Evolutionary conservation across 2,113 vertebrate genomes (phyloP).

Genomic region (Corythoichthys haematopterus): DNA sequence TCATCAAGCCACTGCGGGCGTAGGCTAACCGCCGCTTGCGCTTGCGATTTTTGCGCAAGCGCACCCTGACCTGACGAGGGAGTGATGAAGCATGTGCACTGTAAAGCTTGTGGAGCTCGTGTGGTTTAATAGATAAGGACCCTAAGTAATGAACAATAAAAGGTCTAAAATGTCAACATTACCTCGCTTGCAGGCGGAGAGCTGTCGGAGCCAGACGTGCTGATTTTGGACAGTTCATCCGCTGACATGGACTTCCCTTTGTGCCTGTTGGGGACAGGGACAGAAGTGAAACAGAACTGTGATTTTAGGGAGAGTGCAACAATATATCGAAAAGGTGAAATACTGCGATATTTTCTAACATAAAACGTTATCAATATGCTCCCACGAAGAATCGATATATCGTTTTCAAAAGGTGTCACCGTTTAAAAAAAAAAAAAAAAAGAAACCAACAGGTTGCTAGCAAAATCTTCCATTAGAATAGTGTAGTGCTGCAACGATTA

Average conservation of each 20-base stretch:
- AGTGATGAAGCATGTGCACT: conserved; percentile 39
- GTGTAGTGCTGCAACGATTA: no score
- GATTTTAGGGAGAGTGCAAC: not conserved
- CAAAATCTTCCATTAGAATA: no score
- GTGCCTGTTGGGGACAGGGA: conserved; percentile 29
- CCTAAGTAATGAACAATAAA: not conserved
- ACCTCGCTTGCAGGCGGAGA: conserved; percentile 57
- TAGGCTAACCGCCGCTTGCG: conserved; percentile 69
- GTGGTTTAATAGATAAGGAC: conserved; percentile 1
- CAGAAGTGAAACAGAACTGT: not conserved
- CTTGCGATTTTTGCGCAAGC: conserved; percentile 42
- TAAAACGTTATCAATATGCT: no score
- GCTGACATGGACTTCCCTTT: conserved; percentile 66
- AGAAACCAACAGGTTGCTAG: no score
- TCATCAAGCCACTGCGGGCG: conserved; percentile 67
- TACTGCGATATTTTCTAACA: no score
- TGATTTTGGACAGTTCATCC: conserved; percentile 59
- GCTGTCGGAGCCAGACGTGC: conserved; percentile 65
- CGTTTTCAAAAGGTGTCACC: no score
- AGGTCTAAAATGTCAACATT: not conserved
- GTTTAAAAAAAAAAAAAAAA: no score
- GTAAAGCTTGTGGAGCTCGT: not conserved
- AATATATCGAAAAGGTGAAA: no score
- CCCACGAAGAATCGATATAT: no score
- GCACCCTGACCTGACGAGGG: conserved; percentile 57